Percentiles rank a stretch among this genome's conserved stretches.
Conservation (phyloP, 1,140 invertebrate genomes). For the Sogatella furcifera region DNA sequence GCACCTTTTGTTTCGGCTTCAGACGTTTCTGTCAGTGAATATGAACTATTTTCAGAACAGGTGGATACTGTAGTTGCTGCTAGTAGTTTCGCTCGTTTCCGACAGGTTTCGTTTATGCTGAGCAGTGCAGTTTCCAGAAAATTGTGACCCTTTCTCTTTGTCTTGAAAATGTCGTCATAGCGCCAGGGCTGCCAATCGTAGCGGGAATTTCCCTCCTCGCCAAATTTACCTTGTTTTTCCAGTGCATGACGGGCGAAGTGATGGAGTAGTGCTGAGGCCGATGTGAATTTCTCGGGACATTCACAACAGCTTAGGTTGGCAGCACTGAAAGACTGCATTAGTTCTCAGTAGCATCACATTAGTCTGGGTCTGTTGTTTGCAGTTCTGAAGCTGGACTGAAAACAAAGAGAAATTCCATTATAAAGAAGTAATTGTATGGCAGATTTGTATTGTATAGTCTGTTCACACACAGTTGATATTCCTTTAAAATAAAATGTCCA, state of each 20-base stretch:
- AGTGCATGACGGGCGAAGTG: conserved; percentile 28
- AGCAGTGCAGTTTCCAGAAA: neutral
- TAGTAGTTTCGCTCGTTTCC: neutral
- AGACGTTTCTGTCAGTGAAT: neutral
- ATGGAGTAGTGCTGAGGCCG: conserved; percentile 26
- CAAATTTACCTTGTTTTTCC: conserved; percentile 5
- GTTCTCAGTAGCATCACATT: too few species aligned
- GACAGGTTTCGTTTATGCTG: neutral
- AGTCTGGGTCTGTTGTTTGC: too few species aligned
- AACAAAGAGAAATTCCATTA: too few species aligned
- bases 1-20: neutral
- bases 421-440: too few species aligned
- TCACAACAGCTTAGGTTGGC: conserved; percentile 23
- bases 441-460: too few species aligned
- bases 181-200: neutral
- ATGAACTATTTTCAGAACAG: neutral
- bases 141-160: neutral
- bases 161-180: neutral
- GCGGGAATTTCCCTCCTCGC: conserved; percentile 9
- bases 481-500: too few species aligned
- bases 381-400: too few species aligned
- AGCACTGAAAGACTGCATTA: too few species aligned
- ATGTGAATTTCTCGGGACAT: conserved; percentile 25
- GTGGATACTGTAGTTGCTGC: neutral
- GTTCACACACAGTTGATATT: too few species aligned